These are phyloP conservation scores for Noctua janthina DNA, from an alignment of 2,888 invertebrate species.

Conservation along the genomic window DNA sequence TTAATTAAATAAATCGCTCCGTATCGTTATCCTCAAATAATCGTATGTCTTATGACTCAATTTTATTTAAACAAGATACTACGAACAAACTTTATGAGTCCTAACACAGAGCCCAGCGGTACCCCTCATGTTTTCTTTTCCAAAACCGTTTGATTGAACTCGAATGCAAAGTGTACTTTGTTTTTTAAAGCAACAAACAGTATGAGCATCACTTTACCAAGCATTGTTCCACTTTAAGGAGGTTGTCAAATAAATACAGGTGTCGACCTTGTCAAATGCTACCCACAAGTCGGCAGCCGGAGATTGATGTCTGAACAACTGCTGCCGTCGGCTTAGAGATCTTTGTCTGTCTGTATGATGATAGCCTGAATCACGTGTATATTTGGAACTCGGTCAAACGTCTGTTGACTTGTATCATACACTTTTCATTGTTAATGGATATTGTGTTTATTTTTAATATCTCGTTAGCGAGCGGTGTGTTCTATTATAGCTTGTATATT, in stretches of 20 bases:
- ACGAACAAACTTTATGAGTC: constrained; percentile 52
- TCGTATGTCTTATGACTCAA: constrained; percentile 54
- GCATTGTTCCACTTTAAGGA: constrained; percentile 65
- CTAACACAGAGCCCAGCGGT: constrained; percentile 65
- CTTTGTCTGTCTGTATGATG: constrained; percentile 73
- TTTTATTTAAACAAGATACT: constrained; percentile 33
- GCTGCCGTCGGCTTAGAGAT: constrained; percentile 68
- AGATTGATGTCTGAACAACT: constrained; percentile 78
- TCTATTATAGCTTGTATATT: constrained; percentile 57
- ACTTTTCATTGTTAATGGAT: constrained; percentile 69
- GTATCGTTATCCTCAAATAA: constrained; percentile 66
- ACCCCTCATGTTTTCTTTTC: constrained; percentile 61
- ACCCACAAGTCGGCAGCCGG: constrained; percentile 70
- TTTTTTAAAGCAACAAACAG: constrained; percentile 66
- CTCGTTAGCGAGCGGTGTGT: constrained; percentile 58
- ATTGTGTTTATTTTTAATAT: constrained; percentile 68
- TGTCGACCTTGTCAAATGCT: constrained; percentile 77
- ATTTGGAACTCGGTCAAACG: constrained; percentile 79
- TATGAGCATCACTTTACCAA: constrained; percentile 49
- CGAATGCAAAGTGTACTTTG: constrained; percentile 58
- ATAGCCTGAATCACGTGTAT: constrained; percentile 75
- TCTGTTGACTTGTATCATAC: constrained; percentile 67
- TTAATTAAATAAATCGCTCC: constrained; percentile 78
- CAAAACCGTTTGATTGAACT: constrained; percentile 64
- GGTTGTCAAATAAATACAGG: constrained; percentile 74